phyloP scores from a whole-genome alignment of 2,797 vertebrate species.

The Sebastolobus altivelis region DNA sequence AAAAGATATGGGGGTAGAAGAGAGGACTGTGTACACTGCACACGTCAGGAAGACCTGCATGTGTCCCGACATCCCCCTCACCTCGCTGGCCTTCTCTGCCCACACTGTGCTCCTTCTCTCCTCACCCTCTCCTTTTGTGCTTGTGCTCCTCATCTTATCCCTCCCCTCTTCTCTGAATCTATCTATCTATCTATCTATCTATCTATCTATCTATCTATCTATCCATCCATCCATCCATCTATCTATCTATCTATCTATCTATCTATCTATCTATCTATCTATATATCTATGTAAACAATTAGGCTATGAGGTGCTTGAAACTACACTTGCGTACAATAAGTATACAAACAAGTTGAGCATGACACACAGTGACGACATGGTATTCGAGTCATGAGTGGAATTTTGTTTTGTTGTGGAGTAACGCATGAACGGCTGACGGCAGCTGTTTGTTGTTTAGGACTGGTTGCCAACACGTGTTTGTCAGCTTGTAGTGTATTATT shows the following conservation, averaged over 20 bases:
- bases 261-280: not conserved
- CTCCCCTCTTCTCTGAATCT: not conserved
- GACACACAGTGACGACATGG: slow-evolving; percentile 11
- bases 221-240: not conserved
- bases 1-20: slow-evolving; percentile 49
- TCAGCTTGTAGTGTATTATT: not conserved
- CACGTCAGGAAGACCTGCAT: slow-evolving; percentile 73
- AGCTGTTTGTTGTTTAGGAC: slow-evolving; percentile 24
- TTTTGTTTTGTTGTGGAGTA: slow-evolving; percentile 22
- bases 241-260: not conserved
- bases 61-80: slow-evolving; percentile 63
- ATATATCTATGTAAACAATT: slow-evolving; percentile 10
- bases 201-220: not conserved
- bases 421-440: slow-evolving; percentile 37
- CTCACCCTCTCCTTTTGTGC: slow-evolving; percentile 21
- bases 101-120: slow-evolving; percentile 55
- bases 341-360: slow-evolving; percentile 29
- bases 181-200: not conserved
- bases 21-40: slow-evolving; percentile 55
- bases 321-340: slow-evolving; percentile 25
- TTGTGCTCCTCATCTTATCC: slow-evolving; percentile 7
- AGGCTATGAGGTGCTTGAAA: slow-evolving; percentile 18
- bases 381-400: slow-evolving; percentile 42
- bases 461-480: not conserved
- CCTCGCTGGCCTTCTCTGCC: slow-evolving; percentile 56